Base-by-base conservation (phyloP, 1,140 invertebrate species). In the Drosophila sp. region DNA sequence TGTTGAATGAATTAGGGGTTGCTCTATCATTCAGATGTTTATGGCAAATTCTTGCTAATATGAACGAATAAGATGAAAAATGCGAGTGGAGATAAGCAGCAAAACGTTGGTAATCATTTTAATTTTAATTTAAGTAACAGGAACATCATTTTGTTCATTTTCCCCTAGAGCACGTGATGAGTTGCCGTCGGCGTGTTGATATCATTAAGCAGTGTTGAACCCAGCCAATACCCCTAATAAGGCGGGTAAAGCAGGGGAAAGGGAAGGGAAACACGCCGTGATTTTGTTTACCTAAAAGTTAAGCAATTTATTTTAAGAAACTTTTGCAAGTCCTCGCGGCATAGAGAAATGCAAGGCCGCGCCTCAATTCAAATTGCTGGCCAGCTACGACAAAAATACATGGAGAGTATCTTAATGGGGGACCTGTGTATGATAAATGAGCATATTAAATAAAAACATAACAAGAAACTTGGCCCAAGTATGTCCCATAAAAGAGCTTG, bases 231-330 rank as follows among this genome's bases (percentile, higher is more conserved):
- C 14, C 32, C 27, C n/a, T 14, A 3, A 14, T 6, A 0, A 16
- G 14, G 6, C 1, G 5, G 41, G 2, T n/a, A n/a, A n/a, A n/a
- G n/a, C n/a, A 43, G 41, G 13, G 41, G 14, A 18, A 1, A 43
- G 41, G 6, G 41, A 13, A 13, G 4, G 67, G 51, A 41, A 43
- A 50, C 41, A 54, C 66, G 72, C 65, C 78, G 79, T 81, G 78
- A 84, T 72, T 86, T 86, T 86, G 82, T 87, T 87, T 87, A 87
- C 78, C 78, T 75, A 86, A 86, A 86, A 86, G 81, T 86, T 87
- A 81, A 69, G 81, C 81, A 86, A 86, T 86, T 86, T 86, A 72
- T 87, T 86, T 86, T 81, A 81, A 86, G 81, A 87, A 78, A 86
- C 78, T 86, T 86, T 81, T 81, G 58, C 70, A 75, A 50, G 65